Evolutionary conservation across 2,113 vertebrate species (phyloP).

Genomic region (Psilopsiagon aurifrons): DNA sequence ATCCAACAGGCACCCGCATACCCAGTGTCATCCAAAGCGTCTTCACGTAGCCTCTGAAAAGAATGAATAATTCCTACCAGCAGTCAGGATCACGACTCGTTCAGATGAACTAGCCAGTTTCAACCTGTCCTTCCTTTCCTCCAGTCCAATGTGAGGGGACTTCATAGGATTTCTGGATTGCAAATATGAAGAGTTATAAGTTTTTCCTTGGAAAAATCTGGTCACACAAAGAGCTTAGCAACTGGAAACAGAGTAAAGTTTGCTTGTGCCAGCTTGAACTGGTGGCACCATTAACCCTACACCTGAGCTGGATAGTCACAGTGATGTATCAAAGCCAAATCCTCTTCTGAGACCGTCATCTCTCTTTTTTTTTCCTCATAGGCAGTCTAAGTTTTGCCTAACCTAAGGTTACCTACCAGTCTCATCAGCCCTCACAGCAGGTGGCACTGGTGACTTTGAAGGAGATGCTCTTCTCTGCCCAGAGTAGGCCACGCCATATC

Average conservation of each 20-base stretch:
- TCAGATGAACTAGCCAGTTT: background rate
- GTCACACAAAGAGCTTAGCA: background rate
- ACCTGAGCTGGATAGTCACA: background rate
- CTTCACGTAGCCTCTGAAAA: background rate
- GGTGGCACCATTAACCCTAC: background rate
- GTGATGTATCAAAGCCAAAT: background rate
- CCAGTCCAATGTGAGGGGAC: background rate
- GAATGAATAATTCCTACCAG: background rate
- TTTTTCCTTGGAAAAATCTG: background rate
- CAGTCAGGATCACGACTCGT: background rate
- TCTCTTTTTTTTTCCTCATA: background rate
- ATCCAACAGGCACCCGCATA: background rate
- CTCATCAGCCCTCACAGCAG: background rate
- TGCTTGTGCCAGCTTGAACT: background rate
- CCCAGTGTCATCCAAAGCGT: background rate
- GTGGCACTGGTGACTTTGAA: background rate
- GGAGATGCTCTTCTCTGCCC: background rate
- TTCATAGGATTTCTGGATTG: background rate
- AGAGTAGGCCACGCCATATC: rapidly evolving
- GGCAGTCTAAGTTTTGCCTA: background rate
- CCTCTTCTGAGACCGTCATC: background rate
- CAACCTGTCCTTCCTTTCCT: background rate
- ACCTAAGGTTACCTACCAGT: background rate
- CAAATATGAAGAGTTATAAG: background rate
- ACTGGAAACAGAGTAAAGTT: background rate